These are phyloP conservation scores for Capromys pilorides DNA, from an alignment of 2,797 vertebrate species.

Conservation along the genomic window DNA sequence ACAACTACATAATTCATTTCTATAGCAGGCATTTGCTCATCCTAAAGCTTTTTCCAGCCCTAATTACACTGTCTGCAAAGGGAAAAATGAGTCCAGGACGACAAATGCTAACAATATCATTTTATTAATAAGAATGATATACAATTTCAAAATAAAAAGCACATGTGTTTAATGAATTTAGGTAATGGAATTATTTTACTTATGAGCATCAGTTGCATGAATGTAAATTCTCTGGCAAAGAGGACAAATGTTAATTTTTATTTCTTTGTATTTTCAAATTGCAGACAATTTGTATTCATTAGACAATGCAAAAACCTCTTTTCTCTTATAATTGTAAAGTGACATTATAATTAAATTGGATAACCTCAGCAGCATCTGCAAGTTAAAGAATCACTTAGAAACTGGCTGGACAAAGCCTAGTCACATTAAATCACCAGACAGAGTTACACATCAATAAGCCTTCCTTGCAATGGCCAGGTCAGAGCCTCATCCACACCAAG, in stretches of 20 bases:
- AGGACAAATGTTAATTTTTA: slow-evolving; percentile 86
- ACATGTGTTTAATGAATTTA: slow-evolving; percentile 83
- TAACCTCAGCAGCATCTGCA: slow-evolving; percentile 84
- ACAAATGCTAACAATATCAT: slow-evolving; percentile 84
- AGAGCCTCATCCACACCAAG: slow-evolving; percentile 74
- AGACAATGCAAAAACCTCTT: slow-evolving; percentile 84
- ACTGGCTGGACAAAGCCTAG: slow-evolving; percentile 83
- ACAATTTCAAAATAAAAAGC: slow-evolving; percentile 84
- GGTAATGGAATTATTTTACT: slow-evolving; percentile 84
- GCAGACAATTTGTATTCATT: slow-evolving; percentile 86
- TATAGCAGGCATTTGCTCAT: slow-evolving; percentile 82
- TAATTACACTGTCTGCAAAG: slow-evolving; percentile 83
- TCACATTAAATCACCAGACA: slow-evolving; percentile 82
- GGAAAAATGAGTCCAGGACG: slow-evolving; percentile 77
- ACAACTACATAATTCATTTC: slow-evolving; percentile 85
- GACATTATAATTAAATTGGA: slow-evolving; percentile 87
- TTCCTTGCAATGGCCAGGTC: slow-evolving; percentile 80
- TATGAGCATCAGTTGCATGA: slow-evolving; percentile 81
- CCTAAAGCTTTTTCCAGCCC: slow-evolving; percentile 78
- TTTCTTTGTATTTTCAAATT: slow-evolving; percentile 85
- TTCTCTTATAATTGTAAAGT: slow-evolving; percentile 86
- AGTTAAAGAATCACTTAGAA: slow-evolving; percentile 85
- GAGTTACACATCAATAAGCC: slow-evolving; percentile 81
- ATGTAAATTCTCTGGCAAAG: slow-evolving; percentile 86
- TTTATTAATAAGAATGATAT: slow-evolving; percentile 86